Evolutionary conservation across 2,888 invertebrate genomes (phyloP), one percentile per base, ranked within the genome.

Genomic region (Melinopterus prodromus): DNA sequence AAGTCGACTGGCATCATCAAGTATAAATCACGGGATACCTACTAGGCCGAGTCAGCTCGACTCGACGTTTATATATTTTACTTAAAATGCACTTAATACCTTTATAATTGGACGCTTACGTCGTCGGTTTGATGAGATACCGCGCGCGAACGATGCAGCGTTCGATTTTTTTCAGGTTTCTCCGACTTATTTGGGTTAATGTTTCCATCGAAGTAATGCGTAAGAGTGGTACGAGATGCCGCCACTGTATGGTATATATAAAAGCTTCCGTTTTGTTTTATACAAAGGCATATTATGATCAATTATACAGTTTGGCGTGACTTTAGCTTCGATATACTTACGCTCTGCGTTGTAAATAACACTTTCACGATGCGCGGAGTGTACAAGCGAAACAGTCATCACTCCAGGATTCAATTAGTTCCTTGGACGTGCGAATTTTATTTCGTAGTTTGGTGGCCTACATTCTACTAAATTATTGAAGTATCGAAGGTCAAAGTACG

Each of bases 311-410:
- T 53, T 53, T 53, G 53, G 53, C 9, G 26, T 26, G 26, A 26
- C 26, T 26, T 26, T 26, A 2, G 3, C 26, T 26, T 26, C 2
- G 26, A 26, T 26, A 3, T 53, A 7, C 7, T 53, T 53, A 1
- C 53, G 53, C 1, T 26, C 3, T 1, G 26, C 26, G 26, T 71
- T 35, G 74, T 36, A 74, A 74, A 74, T 74, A 74, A 74, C 74
- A 74, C 74, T 74, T 74, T 74, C 74, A 74, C 74, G 36, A 74
- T 74, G 37, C n/a, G 74, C n/a, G 74, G 26, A 74, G 14, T 35
- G 35, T 35, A 71, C 71, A 4, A 74, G 74, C 36, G 5, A 9
- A 53, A 4, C 12, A n/a, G 6, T 38, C 38, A 53, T 53, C 53
- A 53, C 53, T 53, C 53, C 53, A 53, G 53, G 53, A 53, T 53